Evolutionary conservation across 2,113 vertebrate genomes (phyloP).

Genomic region (Penelope pileata): DNA sequence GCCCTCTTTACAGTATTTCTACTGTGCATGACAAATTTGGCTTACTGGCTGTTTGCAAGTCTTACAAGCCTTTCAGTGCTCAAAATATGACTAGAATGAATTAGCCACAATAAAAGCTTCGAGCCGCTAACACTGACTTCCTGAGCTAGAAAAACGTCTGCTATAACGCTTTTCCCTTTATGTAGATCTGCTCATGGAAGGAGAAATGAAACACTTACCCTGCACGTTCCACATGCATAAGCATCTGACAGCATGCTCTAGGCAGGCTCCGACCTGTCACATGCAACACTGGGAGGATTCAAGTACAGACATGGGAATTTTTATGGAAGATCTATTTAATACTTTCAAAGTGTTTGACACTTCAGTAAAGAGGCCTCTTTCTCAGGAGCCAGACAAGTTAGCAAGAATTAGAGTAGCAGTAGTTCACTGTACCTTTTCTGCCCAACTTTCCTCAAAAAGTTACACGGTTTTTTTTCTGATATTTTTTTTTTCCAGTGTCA

Average conservation of each 20-base stretch:
- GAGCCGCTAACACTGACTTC: neutral
- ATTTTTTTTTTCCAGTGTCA: too few species aligned
- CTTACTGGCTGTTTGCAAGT: neutral
- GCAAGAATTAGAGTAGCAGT: neutral
- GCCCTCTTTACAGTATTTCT: neutral
- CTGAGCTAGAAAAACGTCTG: neutral
- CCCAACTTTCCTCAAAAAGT: neutral
- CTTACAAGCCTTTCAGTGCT: neutral
- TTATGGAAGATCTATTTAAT: neutral
- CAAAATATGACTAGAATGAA: neutral
- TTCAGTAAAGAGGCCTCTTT: neutral
- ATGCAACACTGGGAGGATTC: neutral
- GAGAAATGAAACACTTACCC: neutral
- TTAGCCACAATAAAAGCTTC: neutral
- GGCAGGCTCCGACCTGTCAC: slow-evolving; percentile 5
- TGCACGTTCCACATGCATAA: neutral
- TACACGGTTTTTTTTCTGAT: too few species aligned
- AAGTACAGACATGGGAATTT: neutral
- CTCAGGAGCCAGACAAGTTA: neutral
- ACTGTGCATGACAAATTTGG: neutral
- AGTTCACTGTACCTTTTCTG: neutral
- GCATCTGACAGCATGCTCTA: slow-evolving; percentile 10
- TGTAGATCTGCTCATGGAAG: neutral
- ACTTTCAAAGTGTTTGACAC: neutral
- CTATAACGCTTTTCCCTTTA: neutral